These are phyloP conservation scores for Hanleya hanleyi DNA, from an alignment of 2,888 invertebrate species.

Conservation along the genomic window DNA sequence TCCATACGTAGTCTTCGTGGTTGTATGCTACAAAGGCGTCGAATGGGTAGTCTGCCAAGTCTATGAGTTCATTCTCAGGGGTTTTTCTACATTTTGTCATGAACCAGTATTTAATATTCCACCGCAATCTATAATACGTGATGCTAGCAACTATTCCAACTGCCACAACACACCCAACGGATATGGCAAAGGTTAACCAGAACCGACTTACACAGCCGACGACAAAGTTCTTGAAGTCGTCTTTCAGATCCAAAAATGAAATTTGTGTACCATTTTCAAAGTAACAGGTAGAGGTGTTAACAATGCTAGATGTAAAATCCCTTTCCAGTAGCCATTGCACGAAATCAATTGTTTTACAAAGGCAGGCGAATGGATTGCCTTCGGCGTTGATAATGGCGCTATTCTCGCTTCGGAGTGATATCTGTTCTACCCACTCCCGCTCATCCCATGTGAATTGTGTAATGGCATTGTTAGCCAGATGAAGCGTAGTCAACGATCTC, in stretches of 20 bases:
- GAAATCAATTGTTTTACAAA: not conserved
- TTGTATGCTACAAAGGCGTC: slow-evolving; percentile 8
- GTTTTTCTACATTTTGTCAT: not conserved
- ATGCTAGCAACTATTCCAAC: not conserved
- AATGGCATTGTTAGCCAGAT: not conserved
- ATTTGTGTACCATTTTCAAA: not conserved
- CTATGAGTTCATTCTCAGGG: not conserved
- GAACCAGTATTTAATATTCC: slow-evolving; percentile 1
- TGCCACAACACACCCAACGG: not conserved
- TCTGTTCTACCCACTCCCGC: not conserved
- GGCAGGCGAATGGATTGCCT: not conserved
- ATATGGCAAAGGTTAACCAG: not conserved
- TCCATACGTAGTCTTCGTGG: not conserved
- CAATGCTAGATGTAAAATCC: not conserved
- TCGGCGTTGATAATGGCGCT: not conserved
- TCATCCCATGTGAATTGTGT: not conserved
- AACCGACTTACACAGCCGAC: not conserved
- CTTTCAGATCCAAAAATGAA: too few relatives aligned
- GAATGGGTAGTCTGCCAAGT: not conserved
- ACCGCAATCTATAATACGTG: not conserved
- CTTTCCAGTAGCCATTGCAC: not conserved
- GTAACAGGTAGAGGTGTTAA: not conserved
- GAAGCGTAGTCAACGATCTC: not conserved
- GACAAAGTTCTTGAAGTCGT: not conserved
- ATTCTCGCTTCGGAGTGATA: not conserved